phyloP scores from a whole-genome alignment of 2,113 vertebrate species.

The Pongo pygmaeus region DNA sequence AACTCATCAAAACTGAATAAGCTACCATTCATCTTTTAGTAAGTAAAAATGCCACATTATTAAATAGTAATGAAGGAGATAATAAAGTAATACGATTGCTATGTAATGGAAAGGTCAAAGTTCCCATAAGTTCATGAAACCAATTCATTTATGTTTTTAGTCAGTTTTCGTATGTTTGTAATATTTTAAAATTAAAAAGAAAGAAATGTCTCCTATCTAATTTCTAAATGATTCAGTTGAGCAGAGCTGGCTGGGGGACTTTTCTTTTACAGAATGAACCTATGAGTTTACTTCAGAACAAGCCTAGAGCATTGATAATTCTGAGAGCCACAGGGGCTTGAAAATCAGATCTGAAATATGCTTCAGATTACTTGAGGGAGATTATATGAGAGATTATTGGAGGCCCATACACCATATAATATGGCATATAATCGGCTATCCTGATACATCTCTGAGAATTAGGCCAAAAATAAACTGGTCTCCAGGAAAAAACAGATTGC shows the following conservation, averaged over 20 bases:
- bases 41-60: neutral
- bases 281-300: neutral
- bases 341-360: neutral
- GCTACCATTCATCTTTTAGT: neutral
- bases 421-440: neutral
- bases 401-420: neutral
- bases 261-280: neutral
- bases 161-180: neutral
- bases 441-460: neutral
- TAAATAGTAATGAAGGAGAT: neutral
- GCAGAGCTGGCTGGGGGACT: neutral
- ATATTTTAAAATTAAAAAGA: conserved; percentile 30
- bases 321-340: neutral
- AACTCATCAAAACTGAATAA: conserved; percentile 19
- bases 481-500: neutral
- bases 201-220: neutral
- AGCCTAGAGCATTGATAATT: neutral
- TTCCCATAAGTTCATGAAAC: neutral
- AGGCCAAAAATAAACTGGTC: neutral
- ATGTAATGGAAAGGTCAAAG: neutral
- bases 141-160: neutral
- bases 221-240: neutral
- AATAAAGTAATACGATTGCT: neutral
- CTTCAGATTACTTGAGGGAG: neutral
- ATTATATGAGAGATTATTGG: neutral